Conservation (phyloP, 92 coral and sea anemone species). For the Zoanthus gigantus region DNA sequence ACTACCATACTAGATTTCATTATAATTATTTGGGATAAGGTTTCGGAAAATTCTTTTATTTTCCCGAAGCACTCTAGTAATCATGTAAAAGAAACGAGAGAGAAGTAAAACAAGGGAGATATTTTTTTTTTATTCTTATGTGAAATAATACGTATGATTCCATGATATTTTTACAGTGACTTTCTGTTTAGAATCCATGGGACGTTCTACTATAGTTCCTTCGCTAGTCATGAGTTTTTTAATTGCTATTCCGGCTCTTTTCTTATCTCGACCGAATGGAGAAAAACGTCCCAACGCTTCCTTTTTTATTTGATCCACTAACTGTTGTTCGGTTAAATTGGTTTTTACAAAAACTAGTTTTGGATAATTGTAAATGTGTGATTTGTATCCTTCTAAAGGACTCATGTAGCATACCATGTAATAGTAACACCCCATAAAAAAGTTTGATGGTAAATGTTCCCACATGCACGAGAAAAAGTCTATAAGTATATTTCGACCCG, state of each 20-base stretch:
- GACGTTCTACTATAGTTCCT: neutral
- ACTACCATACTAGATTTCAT: too few relatives aligned
- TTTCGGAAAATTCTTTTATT: too few relatives aligned
- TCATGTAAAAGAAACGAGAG: too few relatives aligned
- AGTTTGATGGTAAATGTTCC: neutral
- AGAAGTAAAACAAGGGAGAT: too few relatives aligned
- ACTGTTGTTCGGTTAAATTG: neutral
- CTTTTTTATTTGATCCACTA: neutral
- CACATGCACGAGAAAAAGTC: neutral
- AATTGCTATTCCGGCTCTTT: neutral
- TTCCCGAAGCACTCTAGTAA: too few relatives aligned
- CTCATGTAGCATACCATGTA: neutral
- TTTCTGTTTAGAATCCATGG: neutral
- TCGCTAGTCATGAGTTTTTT: slow-evolving; percentile 5
- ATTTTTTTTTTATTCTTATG: too few relatives aligned
- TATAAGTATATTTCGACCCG: neutral
- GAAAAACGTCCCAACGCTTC: neutral
- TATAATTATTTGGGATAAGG: too few relatives aligned
- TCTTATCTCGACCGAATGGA: neutral
- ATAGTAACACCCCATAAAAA: neutral
- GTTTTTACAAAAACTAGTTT: neutral
- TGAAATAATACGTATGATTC: neutral
- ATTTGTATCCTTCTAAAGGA: neutral
- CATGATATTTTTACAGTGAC: neutral
- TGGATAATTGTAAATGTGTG: neutral